These are phyloP conservation scores for Ganaspis brasiliensis DNA, from an alignment of 2,888 invertebrate species.

Conservation along the genomic window DNA sequence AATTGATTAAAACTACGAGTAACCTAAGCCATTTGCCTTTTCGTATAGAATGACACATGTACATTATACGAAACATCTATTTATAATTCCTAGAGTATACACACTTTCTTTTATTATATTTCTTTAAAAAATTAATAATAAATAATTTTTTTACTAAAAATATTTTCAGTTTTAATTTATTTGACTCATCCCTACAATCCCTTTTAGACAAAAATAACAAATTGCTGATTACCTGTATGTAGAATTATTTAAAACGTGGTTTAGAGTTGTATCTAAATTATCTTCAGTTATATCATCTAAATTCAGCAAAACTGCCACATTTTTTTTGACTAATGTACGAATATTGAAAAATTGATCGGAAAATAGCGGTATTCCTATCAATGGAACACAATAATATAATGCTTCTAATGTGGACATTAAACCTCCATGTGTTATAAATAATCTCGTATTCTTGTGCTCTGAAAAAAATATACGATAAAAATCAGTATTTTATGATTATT, in stretches of 20 bases:
- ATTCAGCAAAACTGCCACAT: conserved; percentile 60
- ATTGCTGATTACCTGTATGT: conserved; percentile 64
- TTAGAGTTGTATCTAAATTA: conserved; percentile 63
- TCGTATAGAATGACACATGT: too few relatives aligned
- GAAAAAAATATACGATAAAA: not conserved
- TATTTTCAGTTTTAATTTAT: too few relatives aligned
- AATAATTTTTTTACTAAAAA: too few relatives aligned
- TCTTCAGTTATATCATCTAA: not conserved
- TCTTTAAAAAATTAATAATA: too few relatives aligned
- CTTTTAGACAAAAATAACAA: too few relatives aligned
- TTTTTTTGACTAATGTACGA: conserved; percentile 51
- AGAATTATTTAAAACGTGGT: conserved; percentile 65
- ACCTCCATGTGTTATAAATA: conserved; percentile 71
- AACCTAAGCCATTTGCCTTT: too few relatives aligned
- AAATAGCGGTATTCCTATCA: conserved; percentile 69
- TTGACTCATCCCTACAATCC: too few relatives aligned
- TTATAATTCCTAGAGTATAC: too few relatives aligned
- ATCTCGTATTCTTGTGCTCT: conserved; percentile 71
- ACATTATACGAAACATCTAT: too few relatives aligned
- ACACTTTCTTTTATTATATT: too few relatives aligned
- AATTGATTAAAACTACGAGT: too few relatives aligned
- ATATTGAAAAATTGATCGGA: conserved; percentile 68
- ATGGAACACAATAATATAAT: conserved; percentile 64
- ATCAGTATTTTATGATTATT: too few relatives aligned
- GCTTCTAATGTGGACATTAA: conserved; percentile 67